A percentile compares a stretch with the other conserved stretches of the same genome.
These are phyloP conservation scores for Periophthalmus modestus DNA, from an alignment of 2,113 vertebrate genomes.

Conservation along the genomic window DNA sequence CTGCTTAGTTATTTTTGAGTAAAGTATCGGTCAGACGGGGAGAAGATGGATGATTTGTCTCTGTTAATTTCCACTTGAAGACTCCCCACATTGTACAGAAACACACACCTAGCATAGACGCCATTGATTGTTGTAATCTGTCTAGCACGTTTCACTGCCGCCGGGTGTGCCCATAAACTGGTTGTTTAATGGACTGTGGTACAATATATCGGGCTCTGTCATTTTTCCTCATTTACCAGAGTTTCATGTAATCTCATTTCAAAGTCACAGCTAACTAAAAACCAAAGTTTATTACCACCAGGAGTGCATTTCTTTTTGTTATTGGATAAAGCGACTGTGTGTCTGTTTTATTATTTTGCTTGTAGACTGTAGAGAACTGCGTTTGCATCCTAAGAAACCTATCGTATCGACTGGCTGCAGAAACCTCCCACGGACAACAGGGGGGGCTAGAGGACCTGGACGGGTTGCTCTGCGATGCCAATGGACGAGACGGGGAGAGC, in stretches of 20 bases:
- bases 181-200: slow-evolving; percentile 73
- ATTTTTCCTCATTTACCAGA: slow-evolving; percentile 70
- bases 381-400: slow-evolving; percentile 99
- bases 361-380: slow-evolving; percentile 98
- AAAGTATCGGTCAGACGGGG: slow-evolving; percentile 47
- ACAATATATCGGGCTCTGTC: slow-evolving; percentile 60
- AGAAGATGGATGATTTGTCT: slow-evolving; percentile 68
- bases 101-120: slow-evolving; percentile 23
- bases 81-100: slow-evolving; percentile 26
- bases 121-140: slow-evolving; percentile 19
- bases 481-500: slow-evolving; percentile 90
- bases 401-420: slow-evolving; percentile 96
- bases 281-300: slow-evolving; percentile 38
- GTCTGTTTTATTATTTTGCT: slow-evolving; percentile 13
- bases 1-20: slow-evolving; percentile 59
- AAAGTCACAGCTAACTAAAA: slow-evolving; percentile 66
- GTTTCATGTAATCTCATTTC: slow-evolving; percentile 69
- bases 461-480: slow-evolving; percentile 92
- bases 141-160: slow-evolving; percentile 18
- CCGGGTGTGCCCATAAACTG: slow-evolving; percentile 30
- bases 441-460: slow-evolving; percentile 96
- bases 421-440: slow-evolving; percentile 99
- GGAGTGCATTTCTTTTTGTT: slow-evolving; percentile 23
- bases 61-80: slow-evolving; percentile 66
- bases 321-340: slow-evolving; percentile 9